Base-by-base conservation (phyloP, 2,113 vertebrate species). In the Eleginops maclovinus region DNA sequence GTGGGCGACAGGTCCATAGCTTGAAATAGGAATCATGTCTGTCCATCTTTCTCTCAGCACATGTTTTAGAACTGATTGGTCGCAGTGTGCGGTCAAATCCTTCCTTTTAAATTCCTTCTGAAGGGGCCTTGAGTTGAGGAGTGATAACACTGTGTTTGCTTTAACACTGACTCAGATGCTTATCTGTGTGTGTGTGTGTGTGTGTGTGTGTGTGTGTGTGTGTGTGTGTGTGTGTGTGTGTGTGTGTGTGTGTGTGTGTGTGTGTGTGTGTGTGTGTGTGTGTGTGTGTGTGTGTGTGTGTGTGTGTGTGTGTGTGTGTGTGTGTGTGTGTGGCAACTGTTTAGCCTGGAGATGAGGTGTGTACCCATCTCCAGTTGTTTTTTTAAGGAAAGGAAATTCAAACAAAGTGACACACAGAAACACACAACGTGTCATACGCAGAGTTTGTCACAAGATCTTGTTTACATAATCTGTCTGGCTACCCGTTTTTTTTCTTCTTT, bases 401-500 rank as follows among this genome's bases (percentile, higher is more conserved):
- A 36, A 36, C 31, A 36, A 36, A 36, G 31, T 36, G 31, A 46
- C 43, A 49, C 51, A 73, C 44, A 43, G 63, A 66, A 46, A 56
- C 65, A 75, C 44, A 68, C 67, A 75, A 17, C 75, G 46, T 3
- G 7, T 43, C 60, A 68, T 63, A 72, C 6, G 16, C 62, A 60
- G 36, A 46, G 63, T 53, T 72, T 68, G 9, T 61, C 89, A 83
- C 47, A 12, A 40, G 44, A 79, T 77, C 75, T 63, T 84, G 85
- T 86, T 87, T 77, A 81, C 75, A 68, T 72, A 70, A 63, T 68
- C 65, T 79, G 78, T 72, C 81, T 80, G 54, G 55, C 78, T 60
- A 50, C 60, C 16, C 78, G 4, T 31, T 31, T 54, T 71, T 70
- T 83, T 54, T 81, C 58, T 64, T 65, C 40, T 24, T 5, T 77